Conservation (phyloP, 2,797 vertebrate genomes). For the Lophura swinhoii region DNA sequence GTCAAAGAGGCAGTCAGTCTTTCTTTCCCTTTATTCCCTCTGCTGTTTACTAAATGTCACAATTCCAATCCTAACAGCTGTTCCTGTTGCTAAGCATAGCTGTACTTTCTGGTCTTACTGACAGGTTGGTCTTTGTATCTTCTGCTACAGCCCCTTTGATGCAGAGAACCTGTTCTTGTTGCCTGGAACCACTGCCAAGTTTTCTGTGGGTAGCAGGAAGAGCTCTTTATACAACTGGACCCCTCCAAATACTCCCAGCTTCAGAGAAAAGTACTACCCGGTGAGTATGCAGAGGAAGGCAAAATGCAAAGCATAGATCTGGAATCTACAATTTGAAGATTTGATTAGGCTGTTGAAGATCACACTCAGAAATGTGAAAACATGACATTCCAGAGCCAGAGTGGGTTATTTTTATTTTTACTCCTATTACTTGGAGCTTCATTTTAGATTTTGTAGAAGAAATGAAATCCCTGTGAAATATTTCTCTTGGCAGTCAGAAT, state of each 20-base stretch:
- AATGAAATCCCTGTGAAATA: not conserved
- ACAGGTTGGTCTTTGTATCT: not conserved
- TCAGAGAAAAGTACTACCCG: constrained; percentile 92
- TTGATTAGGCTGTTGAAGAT: not conserved
- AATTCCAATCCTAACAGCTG: not conserved
- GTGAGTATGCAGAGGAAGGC: constrained; percentile 76
- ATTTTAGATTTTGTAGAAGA: not conserved
- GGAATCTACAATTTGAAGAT: not conserved
- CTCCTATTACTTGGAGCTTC: not conserved
- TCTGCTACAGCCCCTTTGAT: constrained; percentile 78
- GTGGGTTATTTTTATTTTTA: not conserved
- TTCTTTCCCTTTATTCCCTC: not conserved
- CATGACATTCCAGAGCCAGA: not conserved
- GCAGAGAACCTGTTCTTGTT: constrained; percentile 84
- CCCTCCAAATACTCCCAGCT: constrained; percentile 91
- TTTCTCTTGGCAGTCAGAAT: not conserved
- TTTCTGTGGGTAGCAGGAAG: constrained; percentile 88
- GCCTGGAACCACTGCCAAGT: constrained; percentile 82
- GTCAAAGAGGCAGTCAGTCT: not conserved
- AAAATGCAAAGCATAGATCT: not conserved
- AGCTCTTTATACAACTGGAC: constrained; percentile 91
- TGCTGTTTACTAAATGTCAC: not conserved
- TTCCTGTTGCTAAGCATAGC: not conserved
- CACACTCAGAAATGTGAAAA: not conserved
- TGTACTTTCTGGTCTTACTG: not conserved